phyloP scores from a whole-genome alignment of 30 jellyfish, hydroid and myxozoan genomes.

The Phacellophora camtschatica region DNA sequence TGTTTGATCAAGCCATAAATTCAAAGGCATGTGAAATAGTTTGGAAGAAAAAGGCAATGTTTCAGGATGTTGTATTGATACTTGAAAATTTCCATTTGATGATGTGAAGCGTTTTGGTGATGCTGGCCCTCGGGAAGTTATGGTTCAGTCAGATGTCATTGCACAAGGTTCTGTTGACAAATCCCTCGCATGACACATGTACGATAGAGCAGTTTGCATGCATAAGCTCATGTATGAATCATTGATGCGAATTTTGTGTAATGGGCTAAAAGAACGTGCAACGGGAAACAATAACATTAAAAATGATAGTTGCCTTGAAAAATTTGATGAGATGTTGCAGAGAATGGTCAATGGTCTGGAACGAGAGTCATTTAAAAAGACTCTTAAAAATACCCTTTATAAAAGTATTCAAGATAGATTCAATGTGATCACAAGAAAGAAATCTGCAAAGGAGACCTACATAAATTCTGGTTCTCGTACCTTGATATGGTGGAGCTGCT shows the following conservation, averaged over 20 bases:
- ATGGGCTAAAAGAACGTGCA: too few relatives aligned
- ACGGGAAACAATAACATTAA: too few relatives aligned
- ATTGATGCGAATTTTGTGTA: not conserved
- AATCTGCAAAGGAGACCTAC: not conserved
- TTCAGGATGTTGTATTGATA: slow-evolving; percentile 17
- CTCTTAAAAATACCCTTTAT: too few relatives aligned
- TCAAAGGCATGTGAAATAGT: slow-evolving; percentile 29
- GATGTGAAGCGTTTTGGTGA: not conserved
- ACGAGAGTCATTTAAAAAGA: too few relatives aligned
- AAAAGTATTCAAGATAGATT: too few relatives aligned
- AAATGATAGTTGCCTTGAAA: too few relatives aligned
- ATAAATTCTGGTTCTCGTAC: slow-evolving; percentile 33
- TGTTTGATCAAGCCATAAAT: slow-evolving; percentile 50
- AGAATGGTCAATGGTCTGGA: too few relatives aligned
- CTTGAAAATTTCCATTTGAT: not conserved
- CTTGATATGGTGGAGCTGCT: not conserved
- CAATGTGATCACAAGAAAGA: too few relatives aligned
- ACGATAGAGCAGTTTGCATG: slow-evolving; percentile 41
- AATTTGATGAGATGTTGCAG: too few relatives aligned
- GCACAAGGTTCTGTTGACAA: slow-evolving; percentile 8
- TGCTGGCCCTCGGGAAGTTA: not conserved
- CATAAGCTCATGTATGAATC: slow-evolving; percentile 32
- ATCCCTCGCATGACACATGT: slow-evolving; percentile 25
- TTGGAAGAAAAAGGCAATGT: slow-evolving; percentile 22
- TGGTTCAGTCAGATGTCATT: not conserved